Evolutionary conservation across 1,140 invertebrate genomes (phyloP), one percentile per base, ranked within the genome.

Genomic region (Ceratitis capitata): DNA sequence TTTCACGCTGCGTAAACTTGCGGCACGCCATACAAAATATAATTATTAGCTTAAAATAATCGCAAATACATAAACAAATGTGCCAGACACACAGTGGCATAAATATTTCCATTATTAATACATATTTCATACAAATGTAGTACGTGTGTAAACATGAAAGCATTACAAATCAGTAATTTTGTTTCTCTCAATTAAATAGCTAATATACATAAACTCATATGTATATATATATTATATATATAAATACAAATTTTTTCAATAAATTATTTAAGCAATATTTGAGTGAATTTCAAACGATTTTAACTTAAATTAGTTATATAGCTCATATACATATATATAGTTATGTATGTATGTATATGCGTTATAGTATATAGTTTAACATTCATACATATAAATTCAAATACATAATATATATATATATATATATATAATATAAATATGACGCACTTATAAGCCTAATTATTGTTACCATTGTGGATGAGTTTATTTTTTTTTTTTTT

Each of bases 401-500:
- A 49, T 23, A 10, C 29, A 7, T 16, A 16, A 32, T 74, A 35
- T 19, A 49, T 35, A 82, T 82, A 42, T 51, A 83, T 53, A 83
- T 83, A 83, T n/a, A 45, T 45, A 78, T 78, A 78, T n/a, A 78
- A 53, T 35, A 69, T 82, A 82, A 85, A 83, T 85, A 85, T 85
- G n/a, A 58, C 69, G 69, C 69, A 84, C 85, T 86, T 86, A 86
- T 69, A 86, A 64, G 12, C 58, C 85, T 86, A 86, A 84, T 86
- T 86, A 86, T 86, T 86, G 85, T 86, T 86, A 86, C 85, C 85
- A 83, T 86, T 86, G 85, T 86, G 85, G 85, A 86, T 86, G 85
- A 86, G 82, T 83, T 85, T 82, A 49, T 26, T 16, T 42, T 61
- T 64, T 61, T 58, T 69, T n/a, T 64, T 64, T n/a, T 64, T 45